These are phyloP conservation scores for Drosophila quasianomalipes DNA, from an alignment of 2,888 invertebrate genomes.

Conservation along the genomic window DNA sequence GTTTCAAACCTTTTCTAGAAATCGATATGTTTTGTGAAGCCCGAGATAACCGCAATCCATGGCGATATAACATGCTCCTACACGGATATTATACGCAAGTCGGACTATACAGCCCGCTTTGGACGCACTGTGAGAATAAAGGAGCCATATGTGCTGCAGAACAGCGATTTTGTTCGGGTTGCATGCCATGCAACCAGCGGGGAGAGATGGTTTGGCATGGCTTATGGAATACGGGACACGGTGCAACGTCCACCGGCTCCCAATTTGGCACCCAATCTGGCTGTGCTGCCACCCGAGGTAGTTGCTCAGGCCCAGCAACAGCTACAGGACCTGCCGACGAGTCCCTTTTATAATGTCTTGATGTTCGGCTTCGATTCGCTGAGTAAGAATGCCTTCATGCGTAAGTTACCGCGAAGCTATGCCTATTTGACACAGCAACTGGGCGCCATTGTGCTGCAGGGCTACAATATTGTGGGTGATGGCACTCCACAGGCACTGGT, in stretches of 20 bases:
- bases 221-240: constrained; percentile 87
- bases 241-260: constrained; percentile 78
- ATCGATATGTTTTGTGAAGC: constrained; percentile 84
- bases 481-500: constrained; percentile 95
- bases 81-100: constrained; percentile 89
- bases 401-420: constrained; percentile 92
- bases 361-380: constrained; percentile 96
- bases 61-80: constrained; percentile 87
- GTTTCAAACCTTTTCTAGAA: constrained; percentile 61
- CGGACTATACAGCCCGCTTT: constrained; percentile 88
- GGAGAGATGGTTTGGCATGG: constrained; percentile 88
- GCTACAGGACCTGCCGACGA: constrained; percentile 55
- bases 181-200: constrained; percentile 86
- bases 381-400: constrained; percentile 92
- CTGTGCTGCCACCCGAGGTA: constrained; percentile 58
- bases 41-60: constrained; percentile 79
- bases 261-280: constrained; percentile 66
- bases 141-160: constrained; percentile 88
- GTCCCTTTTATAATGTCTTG: constrained; percentile 88
- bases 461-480: constrained; percentile 94
- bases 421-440: constrained; percentile 88
- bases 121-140: constrained; percentile 86
- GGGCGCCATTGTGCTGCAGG: constrained; percentile 89
- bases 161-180: constrained; percentile 91
- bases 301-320: constrained; percentile 67